Evolutionary conservation across 1,140 invertebrate genomes (phyloP).

Genomic region (Prorops nasuta): DNA sequence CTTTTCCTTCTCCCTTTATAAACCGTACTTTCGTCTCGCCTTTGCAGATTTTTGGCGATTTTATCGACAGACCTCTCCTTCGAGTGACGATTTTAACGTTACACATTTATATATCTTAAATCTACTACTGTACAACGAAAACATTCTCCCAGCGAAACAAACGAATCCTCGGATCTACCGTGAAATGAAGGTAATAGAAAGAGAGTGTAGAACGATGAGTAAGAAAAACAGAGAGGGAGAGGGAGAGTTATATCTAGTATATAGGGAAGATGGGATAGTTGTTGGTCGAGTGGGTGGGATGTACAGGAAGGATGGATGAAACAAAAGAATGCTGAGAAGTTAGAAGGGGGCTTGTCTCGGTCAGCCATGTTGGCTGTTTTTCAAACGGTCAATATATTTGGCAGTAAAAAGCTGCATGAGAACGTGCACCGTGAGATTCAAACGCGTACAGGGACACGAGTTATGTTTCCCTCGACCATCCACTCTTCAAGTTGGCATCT

Average conservation of each 20-base stretch:
- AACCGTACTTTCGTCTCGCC: conserved; percentile 9
- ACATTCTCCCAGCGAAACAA: too few relatives aligned
- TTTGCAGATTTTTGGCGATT: background rate
- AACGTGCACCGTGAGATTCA: conserved; percentile 42
- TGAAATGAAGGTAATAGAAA: background rate
- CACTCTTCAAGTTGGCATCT: conserved; percentile 7
- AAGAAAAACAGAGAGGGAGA: background rate
- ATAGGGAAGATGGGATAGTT: too few relatives aligned
- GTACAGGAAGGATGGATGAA: conserved; percentile 3
- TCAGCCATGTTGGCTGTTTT: conserved; percentile 47
- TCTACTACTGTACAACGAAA: conserved; percentile 35
- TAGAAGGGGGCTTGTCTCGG: conserved; percentile 11
- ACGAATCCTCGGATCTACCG: background rate
- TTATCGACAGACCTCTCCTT: background rate
- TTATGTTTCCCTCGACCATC: too few relatives aligned
- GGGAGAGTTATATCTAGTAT: too few relatives aligned
- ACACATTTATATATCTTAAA: too few relatives aligned
- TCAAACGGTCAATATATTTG: conserved; percentile 48
- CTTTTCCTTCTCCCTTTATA: background rate
- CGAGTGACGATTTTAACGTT: too few relatives aligned
- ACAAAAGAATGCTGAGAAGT: conserved; percentile 13
- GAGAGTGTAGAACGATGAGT: conserved; percentile 5
- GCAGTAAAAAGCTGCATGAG: conserved; percentile 48
- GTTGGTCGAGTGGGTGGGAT: too few relatives aligned
- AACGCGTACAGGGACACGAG: conserved; percentile 34